Evolutionary conservation across 2,113 vertebrate species (phyloP).

Genomic region (Piprites chloris): DNA sequence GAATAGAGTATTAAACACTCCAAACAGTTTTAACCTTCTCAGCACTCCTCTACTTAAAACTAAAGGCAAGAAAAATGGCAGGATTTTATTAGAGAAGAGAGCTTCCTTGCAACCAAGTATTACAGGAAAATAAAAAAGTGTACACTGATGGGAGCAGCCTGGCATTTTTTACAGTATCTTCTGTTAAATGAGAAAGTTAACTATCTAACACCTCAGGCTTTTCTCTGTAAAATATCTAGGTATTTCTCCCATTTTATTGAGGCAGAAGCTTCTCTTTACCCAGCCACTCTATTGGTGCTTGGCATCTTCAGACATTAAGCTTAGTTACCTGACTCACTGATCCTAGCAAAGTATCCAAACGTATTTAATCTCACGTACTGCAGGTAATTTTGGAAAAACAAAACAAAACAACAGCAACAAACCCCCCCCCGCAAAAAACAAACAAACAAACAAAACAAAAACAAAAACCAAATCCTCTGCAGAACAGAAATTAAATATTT

Average conservation of each 20-base stretch:
- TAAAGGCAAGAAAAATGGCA: not conserved
- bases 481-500: not conserved
- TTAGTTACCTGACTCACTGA: not conserved
- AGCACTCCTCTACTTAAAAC: not conserved
- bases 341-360: not conserved
- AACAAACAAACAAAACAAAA: too few relatives aligned
- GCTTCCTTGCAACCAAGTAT: not conserved
- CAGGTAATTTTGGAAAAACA: not conserved
- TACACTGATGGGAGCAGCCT: not conserved
- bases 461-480: not conserved
- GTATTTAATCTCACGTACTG: not conserved
- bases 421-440: too few relatives aligned
- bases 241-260: not conserved
- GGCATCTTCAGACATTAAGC: not conserved
- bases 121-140: not conserved
- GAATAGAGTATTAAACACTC: not conserved
- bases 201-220: accelerated
- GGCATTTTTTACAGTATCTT: not conserved
- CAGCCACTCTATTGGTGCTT: accelerated
- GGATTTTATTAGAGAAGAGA: not conserved
- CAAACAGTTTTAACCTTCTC: not conserved
- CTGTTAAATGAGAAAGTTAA: not conserved
- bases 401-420: too few relatives aligned
- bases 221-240: not conserved
- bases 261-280: not conserved